Percentiles rank a stretch among this genome's conserved stretches.
Conservation (phyloP, 2,797 vertebrate genomes). For the Myotis daubentonii region DNA sequence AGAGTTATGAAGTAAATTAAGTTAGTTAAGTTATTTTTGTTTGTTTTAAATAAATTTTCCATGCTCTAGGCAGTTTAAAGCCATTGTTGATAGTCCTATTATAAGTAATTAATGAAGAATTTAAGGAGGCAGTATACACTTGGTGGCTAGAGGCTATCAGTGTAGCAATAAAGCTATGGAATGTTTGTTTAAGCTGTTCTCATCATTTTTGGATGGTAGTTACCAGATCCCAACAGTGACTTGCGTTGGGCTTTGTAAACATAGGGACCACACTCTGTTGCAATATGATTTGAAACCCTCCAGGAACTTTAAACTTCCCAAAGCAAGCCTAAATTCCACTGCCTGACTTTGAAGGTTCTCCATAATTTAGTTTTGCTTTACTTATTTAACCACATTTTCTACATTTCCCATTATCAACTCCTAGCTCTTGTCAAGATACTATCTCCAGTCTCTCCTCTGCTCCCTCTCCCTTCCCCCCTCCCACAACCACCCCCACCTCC, state of each 20-base stretch:
- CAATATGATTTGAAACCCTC: conserved; percentile 35
- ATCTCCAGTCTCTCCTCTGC: background rate
- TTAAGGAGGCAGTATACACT: conserved; percentile 30
- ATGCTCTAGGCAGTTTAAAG: background rate
- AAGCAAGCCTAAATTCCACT: background rate
- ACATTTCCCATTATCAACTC: background rate
- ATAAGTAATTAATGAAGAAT: conserved; percentile 51
- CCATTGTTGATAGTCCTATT: background rate
- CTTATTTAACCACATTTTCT: background rate
- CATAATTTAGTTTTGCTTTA: background rate
- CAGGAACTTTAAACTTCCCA: background rate
- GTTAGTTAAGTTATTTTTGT: conserved; percentile 39
- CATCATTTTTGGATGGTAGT: background rate
- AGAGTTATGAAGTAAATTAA: background rate
- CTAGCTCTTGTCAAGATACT: background rate
- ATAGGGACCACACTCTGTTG: background rate
- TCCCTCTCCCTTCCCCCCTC: no score
- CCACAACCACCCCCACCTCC: no score
- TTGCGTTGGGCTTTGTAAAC: background rate
- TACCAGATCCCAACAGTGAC: background rate
- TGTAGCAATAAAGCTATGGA: conserved; percentile 2
- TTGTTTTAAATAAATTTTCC: conserved; percentile 26
- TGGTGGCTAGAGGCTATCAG: background rate
- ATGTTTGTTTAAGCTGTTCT: conserved; percentile 49
- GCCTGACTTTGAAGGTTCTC: background rate